Conservation (phyloP, 2,797 vertebrate genomes). For the Morelia viridis region DNA sequence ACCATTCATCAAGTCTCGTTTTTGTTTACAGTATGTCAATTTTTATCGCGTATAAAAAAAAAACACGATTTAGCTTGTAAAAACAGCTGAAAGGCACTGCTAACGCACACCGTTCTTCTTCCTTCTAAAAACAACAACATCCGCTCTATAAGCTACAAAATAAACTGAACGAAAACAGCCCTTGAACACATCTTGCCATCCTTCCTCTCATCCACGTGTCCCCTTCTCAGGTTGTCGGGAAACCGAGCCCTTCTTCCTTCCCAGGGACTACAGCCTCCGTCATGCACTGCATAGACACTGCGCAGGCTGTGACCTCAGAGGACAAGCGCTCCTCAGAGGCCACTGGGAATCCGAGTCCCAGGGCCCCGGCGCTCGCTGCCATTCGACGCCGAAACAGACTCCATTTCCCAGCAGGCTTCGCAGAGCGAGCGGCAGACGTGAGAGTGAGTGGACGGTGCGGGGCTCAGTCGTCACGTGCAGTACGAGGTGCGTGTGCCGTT, state of each 20-base stretch:
- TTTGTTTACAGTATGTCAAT: neutral
- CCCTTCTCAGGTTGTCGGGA: neutral
- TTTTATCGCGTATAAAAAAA: neutral
- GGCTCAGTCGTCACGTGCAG: slow-evolving; percentile 9
- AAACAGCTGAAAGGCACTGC: neutral
- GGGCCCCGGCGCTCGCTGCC: fast-evolving
- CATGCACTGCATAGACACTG: neutral
- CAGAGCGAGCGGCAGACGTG: neutral
- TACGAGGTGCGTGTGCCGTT: slow-evolving; percentile 41
- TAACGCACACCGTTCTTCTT: neutral
- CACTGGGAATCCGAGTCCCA: slow-evolving; percentile 60
- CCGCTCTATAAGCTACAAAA: neutral
- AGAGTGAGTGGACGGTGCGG: neutral
- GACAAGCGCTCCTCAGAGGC: neutral
- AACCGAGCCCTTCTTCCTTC: neutral
- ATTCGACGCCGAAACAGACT: neutral
- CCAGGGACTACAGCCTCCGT: slow-evolving; percentile 64
- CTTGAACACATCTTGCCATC: neutral
- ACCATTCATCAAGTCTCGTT: neutral
- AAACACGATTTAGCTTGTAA: neutral
- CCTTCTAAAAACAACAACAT: neutral
- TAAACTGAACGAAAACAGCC: fast-evolving
- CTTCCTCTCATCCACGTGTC: neutral
- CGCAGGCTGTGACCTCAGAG: slow-evolving; percentile 65
- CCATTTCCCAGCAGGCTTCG: slow-evolving; percentile 22